These are phyloP conservation scores for Temnopleurus reevesii DNA, from an alignment of 53 echinoderm and acorn worm genomes.

Conservation along the genomic window DNA sequence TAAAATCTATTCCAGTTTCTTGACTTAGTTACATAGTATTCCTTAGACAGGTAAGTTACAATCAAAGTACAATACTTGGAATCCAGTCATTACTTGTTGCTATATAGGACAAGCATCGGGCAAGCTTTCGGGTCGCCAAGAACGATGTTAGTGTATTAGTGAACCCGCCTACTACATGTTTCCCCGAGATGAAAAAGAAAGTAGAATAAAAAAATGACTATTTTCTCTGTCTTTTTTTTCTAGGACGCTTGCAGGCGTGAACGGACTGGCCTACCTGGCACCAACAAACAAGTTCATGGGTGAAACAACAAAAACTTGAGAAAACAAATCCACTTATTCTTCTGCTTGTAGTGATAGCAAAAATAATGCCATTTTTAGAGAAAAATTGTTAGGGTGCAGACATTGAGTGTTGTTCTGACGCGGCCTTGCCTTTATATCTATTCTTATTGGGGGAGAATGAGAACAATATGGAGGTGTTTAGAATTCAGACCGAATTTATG, in stretches of 20 bases:
- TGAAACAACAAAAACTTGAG: background rate
- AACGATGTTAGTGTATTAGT: too few relatives aligned
- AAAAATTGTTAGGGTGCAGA: background rate
- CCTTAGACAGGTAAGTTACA: too few relatives aligned
- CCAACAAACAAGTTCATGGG: constrained; percentile 24
- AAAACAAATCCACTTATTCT: background rate
- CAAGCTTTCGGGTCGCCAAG: too few relatives aligned
- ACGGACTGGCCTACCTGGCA: background rate
- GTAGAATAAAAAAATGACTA: background rate
- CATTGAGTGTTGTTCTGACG: background rate
- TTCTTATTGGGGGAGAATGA: background rate
- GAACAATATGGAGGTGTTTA: background rate
- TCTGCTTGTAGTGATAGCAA: background rate
- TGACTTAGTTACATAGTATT: too few relatives aligned
- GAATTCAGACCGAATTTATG: background rate
- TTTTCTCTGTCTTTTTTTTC: background rate
- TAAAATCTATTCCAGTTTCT: too few relatives aligned
- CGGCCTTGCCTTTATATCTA: background rate
- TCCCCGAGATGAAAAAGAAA: background rate
- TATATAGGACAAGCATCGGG: too few relatives aligned
- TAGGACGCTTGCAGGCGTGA: background rate
- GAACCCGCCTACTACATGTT: too few relatives aligned
- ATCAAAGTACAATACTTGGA: too few relatives aligned
- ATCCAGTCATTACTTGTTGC: too few relatives aligned
- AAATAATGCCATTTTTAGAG: background rate